Base-by-base conservation (phyloP, 2,113 vertebrate genomes). In the Neogale vison region DNA sequence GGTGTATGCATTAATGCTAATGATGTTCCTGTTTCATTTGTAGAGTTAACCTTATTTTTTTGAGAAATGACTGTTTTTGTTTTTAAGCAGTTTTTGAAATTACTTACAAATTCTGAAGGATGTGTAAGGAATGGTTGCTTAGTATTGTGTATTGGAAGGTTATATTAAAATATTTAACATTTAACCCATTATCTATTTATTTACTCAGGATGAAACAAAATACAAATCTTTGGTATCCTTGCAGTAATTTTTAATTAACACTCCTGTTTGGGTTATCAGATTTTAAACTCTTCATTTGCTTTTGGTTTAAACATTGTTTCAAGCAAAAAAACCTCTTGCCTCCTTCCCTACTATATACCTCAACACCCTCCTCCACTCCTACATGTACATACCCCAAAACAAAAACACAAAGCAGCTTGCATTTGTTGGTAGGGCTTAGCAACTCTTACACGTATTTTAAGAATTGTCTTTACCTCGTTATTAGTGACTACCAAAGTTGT, bases 1-100 rank as follows among this genome's bases (percentile, higher is more conserved):
- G 97, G 97, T 97, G 95, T 97, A 97, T 97, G 96, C 97, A 93
- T 96, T 89, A 81, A 72, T 39, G 23, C 96, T 77, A 82, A 79
- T 29, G 0, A 63, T 80, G 15, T 5, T 87, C 61, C 9, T 92
- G 82, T 76, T 42, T 74, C 81, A 95, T 87, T 94, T 77, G 61
- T 21, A 12, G 67, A 3, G 20, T 50, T 79, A 0, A 39, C 79
- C 65, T 95, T 20, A 86, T n/a, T 93, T 97, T 87, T 83, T 3
- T 55, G 24, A 36, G 57, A 15, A 10, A 47, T 92, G 20, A 17
- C 67, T 90, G 20, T 36, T 65, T 88, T 59, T 90, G 12, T 42
- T 95, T 83, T 71, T 79, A 88, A 92, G 59, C 7, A 65, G 6
- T 45, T 92, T 95, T 92, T 92, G 39, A 63, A 72, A 79, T 31